Evolutionary conservation across 2,113 vertebrate species (phyloP).

Genomic region (Sylvia atricapilla): DNA sequence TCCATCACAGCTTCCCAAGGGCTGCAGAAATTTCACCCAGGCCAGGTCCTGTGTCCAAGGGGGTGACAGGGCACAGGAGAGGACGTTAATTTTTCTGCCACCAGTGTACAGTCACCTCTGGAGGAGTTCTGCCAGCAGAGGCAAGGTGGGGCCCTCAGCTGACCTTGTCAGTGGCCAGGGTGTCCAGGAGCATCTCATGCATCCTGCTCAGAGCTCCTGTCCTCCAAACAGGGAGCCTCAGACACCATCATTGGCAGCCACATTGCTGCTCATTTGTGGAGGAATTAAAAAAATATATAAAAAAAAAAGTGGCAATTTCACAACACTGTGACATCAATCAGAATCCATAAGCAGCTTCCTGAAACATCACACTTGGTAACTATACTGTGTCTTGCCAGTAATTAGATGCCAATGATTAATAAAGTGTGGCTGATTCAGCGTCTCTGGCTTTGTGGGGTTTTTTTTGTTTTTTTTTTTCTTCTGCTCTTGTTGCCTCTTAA

Average conservation of each 20-base stretch:
- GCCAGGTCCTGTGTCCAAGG: neutral
- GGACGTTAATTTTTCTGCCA: neutral
- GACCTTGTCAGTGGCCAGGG: accelerated
- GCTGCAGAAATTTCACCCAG: neutral
- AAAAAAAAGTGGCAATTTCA: neutral
- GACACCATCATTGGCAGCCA: neutral
- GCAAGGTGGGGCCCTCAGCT: neutral
- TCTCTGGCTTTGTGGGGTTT: neutral
- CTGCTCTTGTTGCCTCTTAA: neutral
- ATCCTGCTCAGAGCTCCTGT: neutral
- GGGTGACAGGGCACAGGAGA: neutral
- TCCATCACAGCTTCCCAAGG: neutral
- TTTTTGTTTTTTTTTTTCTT: neutral
- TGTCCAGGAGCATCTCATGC: neutral
- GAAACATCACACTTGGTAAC: neutral
- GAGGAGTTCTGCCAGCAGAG: neutral
- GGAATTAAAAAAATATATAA: neutral
- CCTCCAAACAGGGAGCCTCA: accelerated
- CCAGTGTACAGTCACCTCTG: neutral
- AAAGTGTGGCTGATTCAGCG: neutral
- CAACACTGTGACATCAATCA: accelerated
- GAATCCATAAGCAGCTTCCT: neutral
- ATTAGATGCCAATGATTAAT: neutral
- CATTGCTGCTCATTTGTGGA: neutral
- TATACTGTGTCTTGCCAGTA: neutral